Base-by-base conservation (phyloP, 2,888 invertebrate species). In the Athalia circularis region DNA sequence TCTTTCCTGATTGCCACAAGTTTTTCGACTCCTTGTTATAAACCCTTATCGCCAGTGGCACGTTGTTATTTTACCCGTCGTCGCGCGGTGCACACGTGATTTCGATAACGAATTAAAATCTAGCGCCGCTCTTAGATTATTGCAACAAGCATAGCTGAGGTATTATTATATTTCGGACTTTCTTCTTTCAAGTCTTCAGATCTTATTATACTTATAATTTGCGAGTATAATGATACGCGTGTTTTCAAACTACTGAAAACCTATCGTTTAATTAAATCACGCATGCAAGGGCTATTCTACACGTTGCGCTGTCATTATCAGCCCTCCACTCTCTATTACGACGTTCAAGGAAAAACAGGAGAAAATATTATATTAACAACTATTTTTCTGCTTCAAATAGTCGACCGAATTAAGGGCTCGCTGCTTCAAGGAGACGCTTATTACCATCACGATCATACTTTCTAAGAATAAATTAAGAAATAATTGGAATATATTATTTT, bases 11-110 rank as follows among this genome's bases (percentile, higher is more conserved):
- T 29, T 29, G 2, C 29, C 29, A 29, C 29, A 29, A 29, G 29
- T 29, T 29, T 29, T 29, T 29, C 29, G 70, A 70, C 57, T 57
- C 70, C 70, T 72, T 72, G 72, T 59, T 54, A 68, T 50, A 29
- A 29, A 29, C 57, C 47, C 59, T 72, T 72, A 72, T 72, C 72
- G 72, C 72, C 72, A 59, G 13, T 59, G 68, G 68, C 68, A 68
- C 68, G 68, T 68, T 68, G n/a, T 68, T 29, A 29, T 29, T 29
- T 29, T 29, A 29, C 29, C 29, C 29, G 29, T 29, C 29, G 29
- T 29, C 29, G 29, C 29, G 29, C 29, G 29, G 29, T 29, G 29
- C 29, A 29, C 29, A 29, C 29, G 29, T 29, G 29, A 29, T 29
- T 29, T 29, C 29, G 29, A 1, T 29, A 29, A 29, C 29, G 29